Conservation (phyloP, 30 jellyfish, hydroid and myxozoan genomes). For the Hydractinia echinata region DNA sequence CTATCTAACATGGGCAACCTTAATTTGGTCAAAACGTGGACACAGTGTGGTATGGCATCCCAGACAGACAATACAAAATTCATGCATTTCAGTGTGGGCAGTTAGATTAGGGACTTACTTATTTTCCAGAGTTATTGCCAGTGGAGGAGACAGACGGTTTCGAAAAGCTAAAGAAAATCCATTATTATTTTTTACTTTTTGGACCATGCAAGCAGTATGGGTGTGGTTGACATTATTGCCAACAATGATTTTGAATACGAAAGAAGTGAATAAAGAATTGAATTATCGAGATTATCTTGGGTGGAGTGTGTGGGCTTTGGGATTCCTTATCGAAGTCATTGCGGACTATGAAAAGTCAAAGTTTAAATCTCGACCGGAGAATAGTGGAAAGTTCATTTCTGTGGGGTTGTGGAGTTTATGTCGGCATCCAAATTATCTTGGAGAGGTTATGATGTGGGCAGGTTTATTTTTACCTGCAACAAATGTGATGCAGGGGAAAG, state of each 20-base stretch:
- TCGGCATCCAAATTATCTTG: conserved; percentile 92
- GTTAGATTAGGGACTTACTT: conserved; percentile 78
- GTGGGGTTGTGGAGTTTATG: conserved; percentile 84
- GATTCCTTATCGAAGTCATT: conserved; percentile 61
- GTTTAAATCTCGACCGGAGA: conserved; percentile 55
- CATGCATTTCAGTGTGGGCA: conserved; percentile 84
- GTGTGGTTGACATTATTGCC: conserved; percentile 80
- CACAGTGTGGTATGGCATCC: conserved; percentile 29
- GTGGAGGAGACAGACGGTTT: conserved; percentile 87
- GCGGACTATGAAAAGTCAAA: conserved; percentile 77
- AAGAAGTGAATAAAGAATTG: conserved; percentile 43
- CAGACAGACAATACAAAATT: conserved; percentile 75
- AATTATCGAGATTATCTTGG: conserved; percentile 64
- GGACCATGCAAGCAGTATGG: conserved; percentile 95
- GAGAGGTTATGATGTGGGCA: conserved; percentile 85
- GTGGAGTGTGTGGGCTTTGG: conserved; percentile 70
- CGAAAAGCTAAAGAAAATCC: conserved; percentile 74
- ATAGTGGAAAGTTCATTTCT: conserved; percentile 73
- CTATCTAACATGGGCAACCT: conserved; percentile 73
- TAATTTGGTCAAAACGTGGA: conserved; percentile 57
- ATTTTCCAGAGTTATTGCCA: conserved; percentile 60
- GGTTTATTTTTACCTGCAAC: conserved; percentile 84
- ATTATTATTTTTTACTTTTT: conserved; percentile 44
- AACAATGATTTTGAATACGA: conserved; percentile 58
- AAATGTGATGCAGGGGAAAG: conserved; percentile 57